Evolutionary conservation across 2,888 invertebrate genomes (phyloP).

Genomic region (Rhimphoctona megacephalus): DNA sequence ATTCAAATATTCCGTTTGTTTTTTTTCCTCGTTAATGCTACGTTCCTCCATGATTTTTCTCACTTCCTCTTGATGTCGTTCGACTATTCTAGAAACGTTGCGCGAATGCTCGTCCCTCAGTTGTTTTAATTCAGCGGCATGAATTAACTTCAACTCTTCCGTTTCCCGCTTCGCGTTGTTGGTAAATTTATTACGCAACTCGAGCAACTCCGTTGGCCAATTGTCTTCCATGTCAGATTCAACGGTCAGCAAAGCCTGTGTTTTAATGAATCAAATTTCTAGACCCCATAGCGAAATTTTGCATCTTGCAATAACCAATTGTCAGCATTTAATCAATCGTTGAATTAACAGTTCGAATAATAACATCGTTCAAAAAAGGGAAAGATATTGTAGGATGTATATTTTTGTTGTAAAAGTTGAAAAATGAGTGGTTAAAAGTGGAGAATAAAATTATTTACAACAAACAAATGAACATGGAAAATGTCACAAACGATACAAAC

Average conservation of each 20-base stretch:
- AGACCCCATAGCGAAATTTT: background rate
- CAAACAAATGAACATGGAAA: slow-evolving; percentile 3
- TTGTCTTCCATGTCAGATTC: slow-evolving; percentile 89
- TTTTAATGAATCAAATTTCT: background rate
- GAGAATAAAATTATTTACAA: background rate
- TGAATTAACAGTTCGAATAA: background rate
- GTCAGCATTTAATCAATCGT: background rate
- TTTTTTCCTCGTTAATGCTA: slow-evolving; percentile 42
- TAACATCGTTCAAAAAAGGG: background rate
- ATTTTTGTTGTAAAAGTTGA: background rate
- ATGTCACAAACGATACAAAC: slow-evolving; percentile 7
- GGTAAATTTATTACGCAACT: slow-evolving; percentile 90
- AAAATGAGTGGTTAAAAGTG: background rate
- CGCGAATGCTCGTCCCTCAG: slow-evolving; percentile 78
- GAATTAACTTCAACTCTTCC: slow-evolving; percentile 86
- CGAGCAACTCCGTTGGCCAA: slow-evolving; percentile 91
- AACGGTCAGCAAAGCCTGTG: slow-evolving; percentile 89
- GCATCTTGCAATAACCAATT: background rate
- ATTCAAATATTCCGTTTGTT: slow-evolving; percentile 40
- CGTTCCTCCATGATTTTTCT: slow-evolving; percentile 68
- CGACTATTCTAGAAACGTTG: slow-evolving; percentile 73
- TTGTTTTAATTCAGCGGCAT: slow-evolving; percentile 88
- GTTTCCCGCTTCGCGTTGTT: slow-evolving; percentile 88
- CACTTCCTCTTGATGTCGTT: slow-evolving; percentile 77
- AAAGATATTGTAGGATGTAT: background rate